Evolutionary conservation across 2,797 vertebrate species (phyloP).

Genomic region (Mormyrops boulengeri): DNA sequence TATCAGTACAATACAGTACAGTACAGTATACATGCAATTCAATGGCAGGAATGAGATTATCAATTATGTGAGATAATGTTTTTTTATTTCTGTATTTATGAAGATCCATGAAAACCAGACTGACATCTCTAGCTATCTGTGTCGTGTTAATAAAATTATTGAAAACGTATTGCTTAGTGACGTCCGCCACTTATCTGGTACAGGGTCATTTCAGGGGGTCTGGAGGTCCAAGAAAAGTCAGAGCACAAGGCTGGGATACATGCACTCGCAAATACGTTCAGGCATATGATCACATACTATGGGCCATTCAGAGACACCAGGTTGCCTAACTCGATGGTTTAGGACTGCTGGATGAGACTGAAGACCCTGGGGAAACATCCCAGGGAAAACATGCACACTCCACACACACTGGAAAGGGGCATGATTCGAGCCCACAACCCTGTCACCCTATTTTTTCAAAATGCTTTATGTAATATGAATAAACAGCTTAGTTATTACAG

Average conservation of each 20-base stretch:
- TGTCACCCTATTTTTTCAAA: neutral
- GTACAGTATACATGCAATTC: neutral
- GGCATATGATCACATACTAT: neutral
- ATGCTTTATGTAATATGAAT: neutral
- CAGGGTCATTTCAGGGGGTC: neutral
- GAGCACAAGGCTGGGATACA: neutral
- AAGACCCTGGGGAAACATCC: neutral
- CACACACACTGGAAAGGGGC: neutral
- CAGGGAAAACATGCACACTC: neutral
- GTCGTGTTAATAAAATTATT: slow-evolving; percentile 4
- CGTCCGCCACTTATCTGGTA: neutral
- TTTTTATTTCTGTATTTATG: neutral
- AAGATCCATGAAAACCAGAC: neutral
- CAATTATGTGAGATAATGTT: neutral
- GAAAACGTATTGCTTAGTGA: neutral
- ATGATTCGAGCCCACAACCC: neutral
- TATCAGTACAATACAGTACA: neutral
- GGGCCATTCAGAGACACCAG: neutral
- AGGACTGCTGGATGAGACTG: neutral
- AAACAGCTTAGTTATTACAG: neutral
- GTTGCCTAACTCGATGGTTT: neutral
- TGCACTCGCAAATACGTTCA: neutral
- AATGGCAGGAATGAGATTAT: neutral
- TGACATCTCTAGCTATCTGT: slow-evolving; percentile 3
- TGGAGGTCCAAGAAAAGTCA: neutral